Percentiles rank a stretch among this genome's conserved stretches.
Conservation (phyloP, 2,888 invertebrate species). For the Cactoblastis cactorum region DNA sequence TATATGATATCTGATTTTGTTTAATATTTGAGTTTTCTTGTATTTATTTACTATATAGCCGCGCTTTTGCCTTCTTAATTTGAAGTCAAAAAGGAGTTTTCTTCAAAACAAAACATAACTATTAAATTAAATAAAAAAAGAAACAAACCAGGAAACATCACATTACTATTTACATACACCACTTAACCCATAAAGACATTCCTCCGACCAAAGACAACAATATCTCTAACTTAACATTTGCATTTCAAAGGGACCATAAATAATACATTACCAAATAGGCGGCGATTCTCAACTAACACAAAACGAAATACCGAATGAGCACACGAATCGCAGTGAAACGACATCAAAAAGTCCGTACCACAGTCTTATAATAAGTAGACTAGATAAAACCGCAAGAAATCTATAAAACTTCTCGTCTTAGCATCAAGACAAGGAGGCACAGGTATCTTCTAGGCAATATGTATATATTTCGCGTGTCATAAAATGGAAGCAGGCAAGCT, state of each 20-base stretch:
- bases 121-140: background rate
- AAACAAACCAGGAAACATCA: background rate
- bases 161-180: background rate
- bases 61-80: too few relatives aligned
- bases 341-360: constrained; percentile 69
- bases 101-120: background rate
- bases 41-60: too few relatives aligned
- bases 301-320: constrained; percentile 42
- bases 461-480: too few relatives aligned
- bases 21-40: too few relatives aligned
- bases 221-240: constrained; percentile 1
- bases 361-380: too few relatives aligned
- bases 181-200: background rate
- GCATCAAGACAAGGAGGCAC: too few relatives aligned
- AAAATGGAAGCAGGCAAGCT: too few relatives aligned
- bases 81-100: background rate
- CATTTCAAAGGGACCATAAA: constrained; percentile 10
- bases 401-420: too few relatives aligned
- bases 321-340: constrained; percentile 39
- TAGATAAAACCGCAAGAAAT: too few relatives aligned
- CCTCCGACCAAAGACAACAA: background rate
- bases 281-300: constrained; percentile 20
- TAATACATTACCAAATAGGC: constrained; percentile 15
- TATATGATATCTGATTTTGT: too few relatives aligned
- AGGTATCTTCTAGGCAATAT: too few relatives aligned